These are phyloP conservation scores for Neosilurus mollespiculum DNA, from an alignment of 2,797 vertebrate genomes.

Conservation along the genomic window DNA sequence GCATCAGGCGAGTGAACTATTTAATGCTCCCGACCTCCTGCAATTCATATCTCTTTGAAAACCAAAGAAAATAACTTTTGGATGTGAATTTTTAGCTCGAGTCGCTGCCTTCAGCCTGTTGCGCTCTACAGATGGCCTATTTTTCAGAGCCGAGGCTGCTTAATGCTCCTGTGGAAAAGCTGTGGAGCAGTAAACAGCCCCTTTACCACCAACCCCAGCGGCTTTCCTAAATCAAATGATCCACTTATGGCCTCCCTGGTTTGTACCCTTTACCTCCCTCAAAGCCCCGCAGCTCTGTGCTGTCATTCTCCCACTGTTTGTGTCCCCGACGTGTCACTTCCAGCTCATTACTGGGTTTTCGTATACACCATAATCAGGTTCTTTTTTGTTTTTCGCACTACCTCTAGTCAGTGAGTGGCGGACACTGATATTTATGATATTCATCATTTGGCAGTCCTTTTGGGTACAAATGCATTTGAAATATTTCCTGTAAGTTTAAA, in stretches of 20 bases:
- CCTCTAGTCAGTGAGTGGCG: background rate
- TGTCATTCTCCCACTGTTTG: constrained; percentile 20
- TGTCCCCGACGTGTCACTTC: background rate
- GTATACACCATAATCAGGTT: constrained; percentile 1
- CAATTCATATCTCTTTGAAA: constrained; percentile 13
- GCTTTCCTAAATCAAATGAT: constrained; percentile 65
- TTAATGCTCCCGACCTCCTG: constrained; percentile 3
- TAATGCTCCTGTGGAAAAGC: constrained; percentile 66
- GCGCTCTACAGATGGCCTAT: constrained; percentile 74
- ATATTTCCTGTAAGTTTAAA: background rate
- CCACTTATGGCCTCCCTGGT: constrained; percentile 62
- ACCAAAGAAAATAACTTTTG: constrained; percentile 1
- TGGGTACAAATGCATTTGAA: background rate
- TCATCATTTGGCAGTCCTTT: background rate
- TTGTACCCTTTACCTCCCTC: constrained; percentile 45
- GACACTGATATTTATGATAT: background rate
- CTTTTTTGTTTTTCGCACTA: background rate
- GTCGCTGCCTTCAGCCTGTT: constrained; percentile 48
- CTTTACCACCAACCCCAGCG: constrained; percentile 57
- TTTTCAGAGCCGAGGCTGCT: constrained; percentile 63
- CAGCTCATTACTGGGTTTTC: background rate
- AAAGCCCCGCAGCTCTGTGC: constrained; percentile 36
- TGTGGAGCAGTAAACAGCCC: constrained; percentile 69
- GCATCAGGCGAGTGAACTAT: background rate
- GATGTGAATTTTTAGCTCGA: constrained; percentile 35